A percentile compares a stretch with the other conserved stretches of the same genome.
phyloP scores from a whole-genome alignment of 1,140 invertebrate species.

The Caenorhabditis latens region DNA sequence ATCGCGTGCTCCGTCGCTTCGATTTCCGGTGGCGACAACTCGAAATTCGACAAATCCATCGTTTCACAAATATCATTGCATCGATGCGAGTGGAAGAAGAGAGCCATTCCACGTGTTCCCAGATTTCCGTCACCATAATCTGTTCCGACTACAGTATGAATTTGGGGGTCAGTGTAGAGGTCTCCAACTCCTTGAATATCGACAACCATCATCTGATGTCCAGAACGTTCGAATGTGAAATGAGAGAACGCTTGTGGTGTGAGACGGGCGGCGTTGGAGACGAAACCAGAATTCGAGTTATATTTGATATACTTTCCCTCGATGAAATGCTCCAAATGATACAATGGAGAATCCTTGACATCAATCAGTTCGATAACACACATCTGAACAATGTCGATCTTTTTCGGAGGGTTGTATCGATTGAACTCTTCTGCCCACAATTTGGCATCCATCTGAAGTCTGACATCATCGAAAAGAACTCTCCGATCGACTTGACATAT shows the following conservation, averaged over 20 bases:
- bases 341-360: slow-evolving; percentile 80
- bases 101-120: slow-evolving; percentile 81
- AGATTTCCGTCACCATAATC: slow-evolving; percentile 82
- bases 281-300: slow-evolving; percentile 83
- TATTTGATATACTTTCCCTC: slow-evolving; percentile 82
- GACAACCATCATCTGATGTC: slow-evolving; percentile 82
- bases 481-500: slow-evolving; percentile 79
- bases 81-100: slow-evolving; percentile 82
- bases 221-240: slow-evolving; percentile 82
- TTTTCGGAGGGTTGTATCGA: slow-evolving; percentile 82
- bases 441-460: slow-evolving; percentile 82
- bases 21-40: slow-evolving; percentile 78
- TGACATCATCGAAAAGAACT: slow-evolving; percentile 82
- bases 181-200: slow-evolving; percentile 83
- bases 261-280: slow-evolving; percentile 80
- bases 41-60: slow-evolving; percentile 80
- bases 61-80: slow-evolving; percentile 81
- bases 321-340: slow-evolving; percentile 82
- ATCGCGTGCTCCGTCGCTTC: slow-evolving; percentile 38
- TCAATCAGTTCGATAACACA: slow-evolving; percentile 81
- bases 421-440: slow-evolving; percentile 83
- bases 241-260: slow-evolving; percentile 83
- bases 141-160: slow-evolving; percentile 80
- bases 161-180: slow-evolving; percentile 82
- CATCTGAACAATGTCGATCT: slow-evolving; percentile 83